phyloP scores from a whole-genome alignment of 2,888 invertebrate species.

The Abrostola triplasia region DNA sequence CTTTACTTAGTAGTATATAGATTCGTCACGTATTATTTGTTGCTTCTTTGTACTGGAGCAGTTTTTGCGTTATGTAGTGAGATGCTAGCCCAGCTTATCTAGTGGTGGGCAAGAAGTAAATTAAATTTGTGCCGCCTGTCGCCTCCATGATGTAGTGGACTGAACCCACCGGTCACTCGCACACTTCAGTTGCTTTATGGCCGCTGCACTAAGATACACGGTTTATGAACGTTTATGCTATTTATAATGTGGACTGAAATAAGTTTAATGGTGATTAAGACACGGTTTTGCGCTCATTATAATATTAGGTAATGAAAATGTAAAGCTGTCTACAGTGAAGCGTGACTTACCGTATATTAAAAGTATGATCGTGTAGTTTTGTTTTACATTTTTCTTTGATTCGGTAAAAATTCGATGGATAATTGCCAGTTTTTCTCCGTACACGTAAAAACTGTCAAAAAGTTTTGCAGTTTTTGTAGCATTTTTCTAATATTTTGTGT shows the following conservation, averaged over 20 bases:
- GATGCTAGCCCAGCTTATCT: slow-evolving; percentile 54
- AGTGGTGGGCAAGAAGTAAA: slow-evolving; percentile 69
- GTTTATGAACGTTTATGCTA: slow-evolving; percentile 5
- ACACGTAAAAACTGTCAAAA: too few relatives aligned
- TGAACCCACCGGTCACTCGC: slow-evolving; percentile 52
- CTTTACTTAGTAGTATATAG: not conserved
- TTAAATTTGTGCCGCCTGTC: slow-evolving; percentile 80
- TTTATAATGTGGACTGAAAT: not conserved
- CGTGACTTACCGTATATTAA: too few relatives aligned
- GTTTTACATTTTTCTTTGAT: too few relatives aligned
- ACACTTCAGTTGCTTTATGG: slow-evolving; percentile 54
- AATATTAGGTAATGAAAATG: too few relatives aligned
- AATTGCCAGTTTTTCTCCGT: too few relatives aligned
- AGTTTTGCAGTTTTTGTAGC: too few relatives aligned
- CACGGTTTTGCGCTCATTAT: too few relatives aligned
- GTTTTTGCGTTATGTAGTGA: slow-evolving; percentile 37
- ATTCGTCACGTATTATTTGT: not conserved
- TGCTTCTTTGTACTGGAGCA: not conserved
- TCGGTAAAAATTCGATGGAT: too few relatives aligned
- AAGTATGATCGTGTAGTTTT: too few relatives aligned
- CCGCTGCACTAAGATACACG: slow-evolving; percentile 33
- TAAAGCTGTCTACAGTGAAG: too few relatives aligned
- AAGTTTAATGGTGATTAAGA: too few relatives aligned
- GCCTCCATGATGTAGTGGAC: slow-evolving; percentile 74
- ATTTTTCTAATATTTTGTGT: too few relatives aligned